Conservation (phyloP, 2,113 vertebrate species). For the Phrynosoma blainvillii region DNA sequence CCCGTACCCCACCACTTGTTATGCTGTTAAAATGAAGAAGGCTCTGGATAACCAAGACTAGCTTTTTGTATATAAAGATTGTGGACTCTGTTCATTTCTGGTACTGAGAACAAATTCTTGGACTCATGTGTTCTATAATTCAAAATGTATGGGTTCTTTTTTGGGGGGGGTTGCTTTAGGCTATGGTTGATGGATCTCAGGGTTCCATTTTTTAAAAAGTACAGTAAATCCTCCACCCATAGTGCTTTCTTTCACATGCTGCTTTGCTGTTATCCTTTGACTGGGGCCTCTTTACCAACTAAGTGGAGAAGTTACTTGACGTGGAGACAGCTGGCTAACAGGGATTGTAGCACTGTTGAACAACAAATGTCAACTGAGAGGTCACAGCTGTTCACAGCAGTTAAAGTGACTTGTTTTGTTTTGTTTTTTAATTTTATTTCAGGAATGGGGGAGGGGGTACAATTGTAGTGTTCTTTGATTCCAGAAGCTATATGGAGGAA, state of each 20-base stretch:
- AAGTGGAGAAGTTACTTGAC: background rate
- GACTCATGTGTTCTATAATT: background rate
- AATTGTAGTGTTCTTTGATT: background rate
- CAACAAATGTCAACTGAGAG: background rate
- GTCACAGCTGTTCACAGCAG: constrained; percentile 21
- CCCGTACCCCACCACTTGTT: too few species aligned
- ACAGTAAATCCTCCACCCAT: background rate
- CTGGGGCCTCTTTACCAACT: background rate
- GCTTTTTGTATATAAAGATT: too few species aligned
- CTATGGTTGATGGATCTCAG: background rate
- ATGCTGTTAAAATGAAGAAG: too few species aligned
- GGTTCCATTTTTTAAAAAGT: too few species aligned
- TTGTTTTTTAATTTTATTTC: constrained; percentile 9
- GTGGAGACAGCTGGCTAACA: constrained; percentile 6
- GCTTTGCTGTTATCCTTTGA: background rate
- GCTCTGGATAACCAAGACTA: too few species aligned
- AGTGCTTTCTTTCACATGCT: background rate
- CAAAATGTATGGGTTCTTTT: too few species aligned
- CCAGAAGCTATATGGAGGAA: background rate
- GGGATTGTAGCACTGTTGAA: background rate
- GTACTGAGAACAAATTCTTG: background rate
- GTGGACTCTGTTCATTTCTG: too few species aligned
- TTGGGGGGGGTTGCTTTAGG: too few species aligned
- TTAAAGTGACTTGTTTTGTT: constrained; percentile 12
- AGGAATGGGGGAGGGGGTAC: background rate